These are phyloP conservation scores for Microhierax caerulescens DNA, from an alignment of 2,797 vertebrate species.

Conservation along the genomic window DNA sequence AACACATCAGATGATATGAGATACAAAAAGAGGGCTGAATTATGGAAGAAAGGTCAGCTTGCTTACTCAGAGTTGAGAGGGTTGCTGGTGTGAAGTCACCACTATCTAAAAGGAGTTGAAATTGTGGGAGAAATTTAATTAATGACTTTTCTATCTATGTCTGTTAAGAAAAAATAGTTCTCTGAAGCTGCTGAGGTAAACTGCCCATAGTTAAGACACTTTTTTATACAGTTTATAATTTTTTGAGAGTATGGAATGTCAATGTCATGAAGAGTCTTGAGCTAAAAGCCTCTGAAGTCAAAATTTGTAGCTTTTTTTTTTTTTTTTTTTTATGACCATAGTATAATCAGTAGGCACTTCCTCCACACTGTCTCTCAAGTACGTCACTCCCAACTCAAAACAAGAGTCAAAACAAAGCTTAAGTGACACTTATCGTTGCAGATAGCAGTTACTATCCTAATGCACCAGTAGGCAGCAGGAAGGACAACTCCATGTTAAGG, in stretches of 20 bases:
- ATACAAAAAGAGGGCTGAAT: neutral
- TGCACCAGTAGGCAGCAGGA: neutral
- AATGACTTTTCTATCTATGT: neutral
- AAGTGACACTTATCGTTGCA: neutral
- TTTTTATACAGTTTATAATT: neutral
- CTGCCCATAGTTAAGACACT: neutral
- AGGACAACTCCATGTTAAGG: neutral
- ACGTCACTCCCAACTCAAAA: neutral
- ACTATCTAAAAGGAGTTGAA: neutral
- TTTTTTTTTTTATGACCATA: neutral
- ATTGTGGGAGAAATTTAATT: neutral
- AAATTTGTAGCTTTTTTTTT: neutral
- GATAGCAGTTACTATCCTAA: neutral
- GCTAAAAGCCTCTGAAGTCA: neutral
- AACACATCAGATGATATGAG: neutral
- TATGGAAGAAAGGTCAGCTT: neutral
- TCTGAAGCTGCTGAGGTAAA: neutral
- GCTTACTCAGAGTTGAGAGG: neutral
- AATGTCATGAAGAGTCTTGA: neutral
- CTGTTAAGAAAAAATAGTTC: neutral
- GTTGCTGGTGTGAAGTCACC: neutral
- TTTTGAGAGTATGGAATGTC: neutral
- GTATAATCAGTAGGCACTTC: neutral
- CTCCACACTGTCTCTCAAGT: neutral
- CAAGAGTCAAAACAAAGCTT: neutral